Evolutionary conservation across 2,888 invertebrate species (phyloP).

Genomic region (Epinotia nisella): DNA sequence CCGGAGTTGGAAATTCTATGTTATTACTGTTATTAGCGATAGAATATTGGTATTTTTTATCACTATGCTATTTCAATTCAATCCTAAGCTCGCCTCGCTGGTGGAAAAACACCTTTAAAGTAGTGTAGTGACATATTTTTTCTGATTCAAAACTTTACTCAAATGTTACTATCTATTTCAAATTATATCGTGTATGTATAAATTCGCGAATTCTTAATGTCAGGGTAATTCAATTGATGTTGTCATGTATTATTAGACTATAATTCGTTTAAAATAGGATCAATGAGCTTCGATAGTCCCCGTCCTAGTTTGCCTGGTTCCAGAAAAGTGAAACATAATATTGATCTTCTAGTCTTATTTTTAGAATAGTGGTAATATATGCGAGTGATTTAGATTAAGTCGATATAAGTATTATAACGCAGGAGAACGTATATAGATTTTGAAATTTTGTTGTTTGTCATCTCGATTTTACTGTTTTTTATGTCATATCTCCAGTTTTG

Average conservation of each 20-base stretch:
- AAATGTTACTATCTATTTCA: conserved; percentile 2
- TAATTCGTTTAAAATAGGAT: conserved; percentile 41
- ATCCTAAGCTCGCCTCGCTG: neutral
- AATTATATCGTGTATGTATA: conserved; percentile 3
- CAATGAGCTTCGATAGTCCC: conserved; percentile 65
- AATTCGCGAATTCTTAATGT: neutral
- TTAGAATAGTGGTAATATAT: conserved; percentile 56
- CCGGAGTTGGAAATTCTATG: neutral
- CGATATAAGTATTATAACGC: conserved; percentile 52
- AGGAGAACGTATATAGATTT: conserved; percentile 29
- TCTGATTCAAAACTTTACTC: neutral
- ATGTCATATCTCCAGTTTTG: conserved; percentile 36
- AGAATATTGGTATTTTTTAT: neutral
- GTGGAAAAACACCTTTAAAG: neutral
- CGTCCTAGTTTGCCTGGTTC: conserved; percentile 67
- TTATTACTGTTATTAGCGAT: no score
- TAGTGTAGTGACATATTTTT: neutral
- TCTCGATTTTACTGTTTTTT: conserved; percentile 42
- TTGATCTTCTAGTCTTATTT: conserved; percentile 76
- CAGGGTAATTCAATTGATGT: conserved; percentile 26
- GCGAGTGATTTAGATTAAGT: conserved; percentile 53
- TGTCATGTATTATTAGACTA: conserved; percentile 24
- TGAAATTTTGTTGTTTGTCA: conserved; percentile 38
- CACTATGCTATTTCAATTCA: neutral
- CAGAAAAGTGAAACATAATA: conserved; percentile 51